Conservation (phyloP, 2,797 vertebrate species). For the Ficedula albicollis region DNA sequence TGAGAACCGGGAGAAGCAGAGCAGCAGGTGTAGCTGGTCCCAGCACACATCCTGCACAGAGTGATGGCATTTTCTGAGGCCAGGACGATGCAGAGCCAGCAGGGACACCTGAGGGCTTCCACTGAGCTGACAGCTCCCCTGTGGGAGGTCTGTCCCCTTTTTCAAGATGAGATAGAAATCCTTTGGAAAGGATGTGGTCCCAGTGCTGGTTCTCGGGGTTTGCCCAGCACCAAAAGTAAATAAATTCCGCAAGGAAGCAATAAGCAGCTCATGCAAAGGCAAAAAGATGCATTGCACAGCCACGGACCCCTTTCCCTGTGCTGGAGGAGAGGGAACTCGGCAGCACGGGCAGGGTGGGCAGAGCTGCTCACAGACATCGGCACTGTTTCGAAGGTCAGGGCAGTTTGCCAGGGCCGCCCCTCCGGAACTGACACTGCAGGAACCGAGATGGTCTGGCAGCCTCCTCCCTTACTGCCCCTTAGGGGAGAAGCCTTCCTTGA, state of each 20-base stretch:
- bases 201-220: neutral
- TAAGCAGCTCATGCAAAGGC: rapidly evolving
- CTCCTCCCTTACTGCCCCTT: neutral
- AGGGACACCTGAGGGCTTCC: neutral
- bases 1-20: neutral
- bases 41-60: neutral
- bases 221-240: neutral
- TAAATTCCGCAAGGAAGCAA: neutral
- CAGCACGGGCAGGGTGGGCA: rapidly evolving
- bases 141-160: neutral
- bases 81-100: neutral
- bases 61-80: neutral
- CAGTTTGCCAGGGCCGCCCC: neutral
- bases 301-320: neutral
- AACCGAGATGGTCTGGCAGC: rapidly evolving
- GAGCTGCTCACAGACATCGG: neutral
- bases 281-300: neutral
- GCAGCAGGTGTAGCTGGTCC: neutral
- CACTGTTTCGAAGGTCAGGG: neutral
- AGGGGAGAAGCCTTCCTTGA: neutral
- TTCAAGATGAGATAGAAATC: neutral
- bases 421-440: neutral
- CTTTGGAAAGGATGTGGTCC: neutral
- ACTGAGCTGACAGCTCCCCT: neutral
- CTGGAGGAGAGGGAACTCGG: neutral